Evolutionary conservation across 64 coral and sea anemone genomes (phyloP).

Genomic region (Montipora cactus): DNA sequence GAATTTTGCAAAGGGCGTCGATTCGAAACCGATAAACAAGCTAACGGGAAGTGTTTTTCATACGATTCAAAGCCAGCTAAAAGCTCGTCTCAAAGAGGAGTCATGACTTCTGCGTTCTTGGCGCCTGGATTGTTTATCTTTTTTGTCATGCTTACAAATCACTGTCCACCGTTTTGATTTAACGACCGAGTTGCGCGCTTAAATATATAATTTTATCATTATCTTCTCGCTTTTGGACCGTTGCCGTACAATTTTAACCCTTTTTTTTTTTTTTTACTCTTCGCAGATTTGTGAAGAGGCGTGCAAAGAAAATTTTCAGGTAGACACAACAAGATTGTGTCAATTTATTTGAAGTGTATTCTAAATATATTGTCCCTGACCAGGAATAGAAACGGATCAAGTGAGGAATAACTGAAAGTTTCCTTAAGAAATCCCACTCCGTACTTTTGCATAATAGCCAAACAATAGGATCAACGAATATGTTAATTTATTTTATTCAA

Average conservation of each 20-base stretch:
- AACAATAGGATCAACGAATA: not conserved
- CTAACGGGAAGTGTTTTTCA: conserved; percentile 39
- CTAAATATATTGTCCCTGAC: not conserved
- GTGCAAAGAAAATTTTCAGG: not conserved
- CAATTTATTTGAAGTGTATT: not conserved
- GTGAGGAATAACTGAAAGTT: not conserved
- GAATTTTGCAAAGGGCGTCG: conserved; percentile 86
- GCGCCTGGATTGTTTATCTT: conserved; percentile 7
- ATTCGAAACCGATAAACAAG: conserved; percentile 52
- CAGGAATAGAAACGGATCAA: not conserved
- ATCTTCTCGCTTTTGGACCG: not conserved
- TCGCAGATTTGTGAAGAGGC: not conserved
- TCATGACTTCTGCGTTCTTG: not conserved
- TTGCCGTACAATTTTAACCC: not conserved
- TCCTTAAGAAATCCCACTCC: not conserved
- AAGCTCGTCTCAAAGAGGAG: not conserved
- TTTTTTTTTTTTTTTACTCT: not conserved
- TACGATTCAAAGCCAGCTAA: conserved; percentile 43
- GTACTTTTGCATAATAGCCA: not conserved
- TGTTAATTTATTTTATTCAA: too few species aligned
- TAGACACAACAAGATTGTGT: not conserved
- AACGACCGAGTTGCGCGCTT: not conserved
- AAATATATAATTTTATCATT: not conserved
- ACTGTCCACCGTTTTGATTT: conserved; percentile 27
- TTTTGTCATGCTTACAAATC: not conserved